phyloP scores from a whole-genome alignment of 2,888 invertebrate genomes.

The Callyntrura sp. region DNA sequence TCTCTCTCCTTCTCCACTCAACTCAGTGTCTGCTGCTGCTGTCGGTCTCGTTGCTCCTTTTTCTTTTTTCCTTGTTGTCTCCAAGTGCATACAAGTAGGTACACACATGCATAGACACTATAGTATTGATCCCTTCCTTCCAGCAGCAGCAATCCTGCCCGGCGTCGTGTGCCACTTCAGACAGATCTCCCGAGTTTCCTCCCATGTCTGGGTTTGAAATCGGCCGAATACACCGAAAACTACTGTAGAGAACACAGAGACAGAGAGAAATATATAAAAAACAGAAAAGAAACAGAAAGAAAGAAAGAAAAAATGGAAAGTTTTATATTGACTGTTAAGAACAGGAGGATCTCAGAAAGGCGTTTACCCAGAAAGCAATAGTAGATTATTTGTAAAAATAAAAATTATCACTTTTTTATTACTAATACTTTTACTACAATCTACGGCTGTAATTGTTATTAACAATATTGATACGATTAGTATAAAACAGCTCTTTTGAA shows the following conservation, averaged over 20 bases:
- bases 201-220: slow-evolving; percentile 80
- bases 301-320: slow-evolving; percentile 69
- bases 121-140: slow-evolving; percentile 79
- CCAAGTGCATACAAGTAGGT: slow-evolving; percentile 76
- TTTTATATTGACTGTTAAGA: slow-evolving; percentile 77
- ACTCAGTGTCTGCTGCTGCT: slow-evolving; percentile 65
- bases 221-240: slow-evolving; percentile 75
- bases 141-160: slow-evolving; percentile 79
- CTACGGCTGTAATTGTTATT: background rate
- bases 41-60: slow-evolving; percentile 75
- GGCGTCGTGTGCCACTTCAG: slow-evolving; percentile 80
- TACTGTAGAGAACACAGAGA: slow-evolving; percentile 49
- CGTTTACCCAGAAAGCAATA: slow-evolving; percentile 78
- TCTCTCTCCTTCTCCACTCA: slow-evolving; percentile 54
- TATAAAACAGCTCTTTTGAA: background rate
- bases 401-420: slow-evolving; percentile 24
- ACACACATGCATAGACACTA: slow-evolving; percentile 69
- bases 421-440: slow-evolving; percentile 21
- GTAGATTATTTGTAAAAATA: slow-evolving; percentile 58
- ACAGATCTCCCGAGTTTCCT: slow-evolving; percentile 80
- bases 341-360: slow-evolving; percentile 79
- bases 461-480: slow-evolving; percentile 23
- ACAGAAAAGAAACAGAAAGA: slow-evolving; percentile 61
- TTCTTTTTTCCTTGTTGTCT: slow-evolving; percentile 75
- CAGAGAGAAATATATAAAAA: slow-evolving; percentile 38